Evolutionary conservation across 2,797 vertebrate genomes (phyloP).

Genomic region (Bufotes viridis): DNA sequence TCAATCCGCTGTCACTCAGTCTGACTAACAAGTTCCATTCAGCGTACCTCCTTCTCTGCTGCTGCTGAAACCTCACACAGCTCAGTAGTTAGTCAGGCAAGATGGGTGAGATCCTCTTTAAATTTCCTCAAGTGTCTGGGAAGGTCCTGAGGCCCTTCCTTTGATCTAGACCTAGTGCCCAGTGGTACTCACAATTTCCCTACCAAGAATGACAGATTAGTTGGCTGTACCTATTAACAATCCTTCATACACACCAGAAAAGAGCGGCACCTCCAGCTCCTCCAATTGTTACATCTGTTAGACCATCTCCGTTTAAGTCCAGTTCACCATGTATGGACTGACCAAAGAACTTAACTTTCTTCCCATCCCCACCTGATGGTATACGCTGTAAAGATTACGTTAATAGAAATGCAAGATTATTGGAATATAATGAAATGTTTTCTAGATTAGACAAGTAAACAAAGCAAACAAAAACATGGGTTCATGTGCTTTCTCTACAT

Average conservation of each 20-base stretch:
- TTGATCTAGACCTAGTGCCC: no score
- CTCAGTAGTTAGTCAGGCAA: no score
- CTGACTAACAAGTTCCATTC: no score
- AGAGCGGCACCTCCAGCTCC: constrained; percentile 93
- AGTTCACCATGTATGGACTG: constrained; percentile 96
- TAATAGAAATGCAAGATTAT: not conserved
- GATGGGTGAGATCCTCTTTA: no score
- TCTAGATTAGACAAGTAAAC: not conserved
- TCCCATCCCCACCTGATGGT: constrained; percentile 89
- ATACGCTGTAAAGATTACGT: constrained; percentile 79
- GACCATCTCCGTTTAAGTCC: constrained; percentile 92
- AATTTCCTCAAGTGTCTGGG: no score
- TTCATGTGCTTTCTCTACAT: not conserved
- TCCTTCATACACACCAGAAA: constrained; percentile 84
- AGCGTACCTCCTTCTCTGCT: no score
- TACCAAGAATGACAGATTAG: no score
- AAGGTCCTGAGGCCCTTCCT: no score
- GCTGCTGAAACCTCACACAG: no score
- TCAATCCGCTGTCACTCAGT: no score
- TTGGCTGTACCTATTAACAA: no score
- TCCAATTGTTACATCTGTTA: constrained; percentile 94
- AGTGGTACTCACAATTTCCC: no score
- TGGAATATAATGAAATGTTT: not conserved
- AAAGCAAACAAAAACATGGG: not conserved
- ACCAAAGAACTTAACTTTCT: constrained; percentile 93